These are phyloP conservation scores for Cynaeus angustus DNA, from an alignment of 2,888 invertebrate species.

Conservation along the genomic window DNA sequence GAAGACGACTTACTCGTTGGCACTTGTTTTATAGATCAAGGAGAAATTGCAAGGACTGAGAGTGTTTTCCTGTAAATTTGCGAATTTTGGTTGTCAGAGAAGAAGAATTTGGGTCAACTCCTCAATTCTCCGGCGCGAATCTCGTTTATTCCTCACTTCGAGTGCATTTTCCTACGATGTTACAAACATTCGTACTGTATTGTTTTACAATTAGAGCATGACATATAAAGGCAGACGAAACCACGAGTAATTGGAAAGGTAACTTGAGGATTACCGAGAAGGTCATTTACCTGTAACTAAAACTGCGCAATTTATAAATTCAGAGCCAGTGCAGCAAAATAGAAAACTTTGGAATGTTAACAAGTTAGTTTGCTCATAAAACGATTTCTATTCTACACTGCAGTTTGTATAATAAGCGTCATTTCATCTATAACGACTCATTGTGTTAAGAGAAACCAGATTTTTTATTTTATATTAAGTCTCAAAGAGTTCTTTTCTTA, in stretches of 20 bases:
- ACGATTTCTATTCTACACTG: conserved; percentile 37
- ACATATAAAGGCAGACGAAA: conserved; percentile 21
- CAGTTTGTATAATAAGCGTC: conserved; percentile 22
- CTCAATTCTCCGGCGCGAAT: not conserved
- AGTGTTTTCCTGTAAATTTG: conserved; percentile 20
- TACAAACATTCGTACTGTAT: not conserved
- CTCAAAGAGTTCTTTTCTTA: no score
- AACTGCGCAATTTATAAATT: conserved; percentile 46
- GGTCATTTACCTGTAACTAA: conserved; percentile 47
- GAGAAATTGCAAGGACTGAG: conserved; percentile 10
- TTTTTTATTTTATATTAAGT: no score
- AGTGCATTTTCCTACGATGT: not conserved
- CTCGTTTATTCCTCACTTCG: no score
- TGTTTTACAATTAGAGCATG: conserved; percentile 21
- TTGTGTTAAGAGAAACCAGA: conserved; percentile 30
- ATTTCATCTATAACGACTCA: conserved; percentile 32
- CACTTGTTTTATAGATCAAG: conserved; percentile 36
- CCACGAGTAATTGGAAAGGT: conserved; percentile 35
- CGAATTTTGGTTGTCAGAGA: conserved; percentile 20
- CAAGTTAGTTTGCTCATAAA: conserved; percentile 32
- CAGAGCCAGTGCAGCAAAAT: conserved; percentile 36
- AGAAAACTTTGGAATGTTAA: conserved; percentile 41
- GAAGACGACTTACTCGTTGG: conserved; percentile 20
- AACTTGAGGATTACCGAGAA: conserved; percentile 37
- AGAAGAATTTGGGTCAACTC: conserved; percentile 20